These are phyloP conservation scores for Drosophila cyrtoloma DNA, from an alignment of 2,888 invertebrate genomes.

Conservation along the genomic window DNA sequence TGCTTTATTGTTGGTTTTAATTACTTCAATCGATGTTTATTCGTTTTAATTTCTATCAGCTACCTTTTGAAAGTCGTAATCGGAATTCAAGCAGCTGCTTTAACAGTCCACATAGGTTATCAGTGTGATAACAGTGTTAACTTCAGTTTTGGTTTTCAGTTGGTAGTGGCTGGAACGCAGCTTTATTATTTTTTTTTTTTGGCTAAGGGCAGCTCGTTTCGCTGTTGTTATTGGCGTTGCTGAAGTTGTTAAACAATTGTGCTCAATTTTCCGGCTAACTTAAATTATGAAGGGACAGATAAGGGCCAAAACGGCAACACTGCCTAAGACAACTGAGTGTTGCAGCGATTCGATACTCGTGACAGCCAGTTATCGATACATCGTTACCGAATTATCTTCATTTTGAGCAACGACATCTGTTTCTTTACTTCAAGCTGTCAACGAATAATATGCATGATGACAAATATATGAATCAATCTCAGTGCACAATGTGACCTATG, in stretches of 20 bases:
- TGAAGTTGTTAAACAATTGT: background rate
- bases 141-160: background rate
- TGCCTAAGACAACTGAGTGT: conserved; percentile 4
- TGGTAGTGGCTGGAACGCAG: background rate
- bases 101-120: background rate
- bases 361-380: conserved; percentile 12
- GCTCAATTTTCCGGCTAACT: background rate
- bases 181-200: background rate
- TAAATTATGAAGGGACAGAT: background rate
- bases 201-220: background rate
- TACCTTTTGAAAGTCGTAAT: background rate
- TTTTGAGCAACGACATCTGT: background rate
- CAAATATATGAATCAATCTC: background rate
- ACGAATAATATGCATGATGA: background rate
- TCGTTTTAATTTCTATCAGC: background rate
- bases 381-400: background rate
- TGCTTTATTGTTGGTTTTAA: background rate
- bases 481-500: background rate
- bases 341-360: conserved; percentile 17
- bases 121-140: background rate
- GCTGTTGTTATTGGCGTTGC: background rate
- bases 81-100: background rate
- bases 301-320: background rate
- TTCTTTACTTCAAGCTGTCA: background rate
- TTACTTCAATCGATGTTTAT: background rate